Conservation (phyloP, 2,113 vertebrate species). For the Pterophyllum scalare region DNA sequence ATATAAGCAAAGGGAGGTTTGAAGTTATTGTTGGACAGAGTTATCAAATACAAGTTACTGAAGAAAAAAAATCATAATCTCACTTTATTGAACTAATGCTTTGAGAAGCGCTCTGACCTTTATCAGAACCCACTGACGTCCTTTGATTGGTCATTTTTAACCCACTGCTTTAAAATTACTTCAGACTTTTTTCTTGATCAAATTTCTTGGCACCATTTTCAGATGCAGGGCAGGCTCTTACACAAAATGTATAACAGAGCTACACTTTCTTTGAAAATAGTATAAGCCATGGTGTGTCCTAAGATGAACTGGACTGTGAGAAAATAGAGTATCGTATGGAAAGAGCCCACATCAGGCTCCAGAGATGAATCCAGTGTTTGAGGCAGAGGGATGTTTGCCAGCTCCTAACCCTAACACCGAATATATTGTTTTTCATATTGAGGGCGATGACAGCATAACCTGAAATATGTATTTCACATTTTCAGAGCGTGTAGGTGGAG, state of each 20-base stretch:
- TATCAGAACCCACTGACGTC: too few species aligned
- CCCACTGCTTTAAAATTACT: neutral
- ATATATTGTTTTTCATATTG: constrained; percentile 43
- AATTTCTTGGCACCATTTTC: neutral
- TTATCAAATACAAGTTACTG: neutral
- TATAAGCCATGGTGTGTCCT: neutral
- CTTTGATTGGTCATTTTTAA: neutral
- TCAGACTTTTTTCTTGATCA: neutral
- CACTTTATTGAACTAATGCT: neutral
- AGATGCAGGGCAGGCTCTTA: neutral
- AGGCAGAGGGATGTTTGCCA: constrained; percentile 1
- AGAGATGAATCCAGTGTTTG: constrained; percentile 15
- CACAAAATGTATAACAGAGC: neutral
- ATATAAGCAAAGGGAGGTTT: rapidly evolving
- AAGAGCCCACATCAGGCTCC: neutral
- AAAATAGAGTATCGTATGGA: neutral
- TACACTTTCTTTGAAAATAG: neutral
- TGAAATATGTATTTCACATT: constrained; percentile 23
- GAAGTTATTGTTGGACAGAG: neutral
- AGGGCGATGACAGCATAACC: neutral
- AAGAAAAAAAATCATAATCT: neutral
- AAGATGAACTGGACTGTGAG: neutral
- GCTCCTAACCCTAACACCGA: constrained; percentile 13
- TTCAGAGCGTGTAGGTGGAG: constrained; percentile 9
- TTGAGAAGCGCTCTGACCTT: neutral